Evolutionary conservation across 2,797 vertebrate species (phyloP), one percentile per base, ranked within the genome.

Genomic region (Thaleichthys pacificus): DNA sequence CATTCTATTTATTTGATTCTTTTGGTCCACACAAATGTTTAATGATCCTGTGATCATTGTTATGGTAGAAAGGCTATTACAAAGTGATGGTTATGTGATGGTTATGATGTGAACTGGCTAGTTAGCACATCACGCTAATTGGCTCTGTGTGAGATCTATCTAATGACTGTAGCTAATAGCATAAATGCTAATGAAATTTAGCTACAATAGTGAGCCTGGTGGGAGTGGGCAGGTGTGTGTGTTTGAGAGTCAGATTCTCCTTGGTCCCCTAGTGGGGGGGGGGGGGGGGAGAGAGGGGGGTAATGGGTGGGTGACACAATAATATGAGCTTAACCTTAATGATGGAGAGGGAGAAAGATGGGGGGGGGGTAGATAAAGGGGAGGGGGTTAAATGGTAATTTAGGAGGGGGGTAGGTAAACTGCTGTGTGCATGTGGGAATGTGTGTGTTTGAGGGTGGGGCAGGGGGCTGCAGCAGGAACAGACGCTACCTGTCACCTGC

Each of bases 191-290:
- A n/a, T 56, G 51, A 56, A 11, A 14, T 47, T 47, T 56, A n/a
- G 51, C 51, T 56, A n/a, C 5, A n/a, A n/a, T n/a, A 56, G 51
- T 3, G 51, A n/a, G 51, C 51, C 15, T n/a, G 42, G 42, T 47
- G 42, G 42, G 42, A 47, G 12, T 12, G 42, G 12, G 42, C 12
- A 0, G 42, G 42, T 0, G 42, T 56, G 51, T 56, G 51, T 76
- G 62, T 77, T n/a, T n/a, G 74, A 73, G 74, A 83, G 77, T 61
- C 81, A 74, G 80, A 35, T 73, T 89, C 85, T 87, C 82, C 86
- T 88, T 86, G 80, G 79, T 6, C 15, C 84, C 88, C 73, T 88
- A 86, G 85, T 81, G 57, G 88, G 89, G 82, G 22, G 84, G 79
- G 70, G 73, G 86, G 85, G 86, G 86, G 22, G 84, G n/a, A n/a